These are phyloP conservation scores for Pantherophis vulpinus DNA, from an alignment of 2,797 vertebrate genomes.

Conservation along the genomic window DNA sequence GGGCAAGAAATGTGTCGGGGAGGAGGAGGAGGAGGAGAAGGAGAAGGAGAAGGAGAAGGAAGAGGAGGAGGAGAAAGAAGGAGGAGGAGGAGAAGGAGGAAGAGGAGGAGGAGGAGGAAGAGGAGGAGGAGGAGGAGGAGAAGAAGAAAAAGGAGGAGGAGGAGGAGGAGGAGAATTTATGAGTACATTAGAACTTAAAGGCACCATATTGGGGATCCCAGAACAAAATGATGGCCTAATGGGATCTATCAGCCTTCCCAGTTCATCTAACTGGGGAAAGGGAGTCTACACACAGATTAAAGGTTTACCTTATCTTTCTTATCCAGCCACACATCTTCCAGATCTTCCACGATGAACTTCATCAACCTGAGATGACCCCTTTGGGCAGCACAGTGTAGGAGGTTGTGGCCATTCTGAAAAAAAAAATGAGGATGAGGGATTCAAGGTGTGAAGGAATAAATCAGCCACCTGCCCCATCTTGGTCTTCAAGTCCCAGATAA, in stretches of 20 bases:
- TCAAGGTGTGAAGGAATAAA: not conserved
- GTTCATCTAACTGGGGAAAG: not conserved
- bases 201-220: not conserved
- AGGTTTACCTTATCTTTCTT: conserved; percentile 77
- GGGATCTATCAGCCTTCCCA: not conserved
- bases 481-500: not conserved
- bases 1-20: not conserved
- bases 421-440: not conserved
- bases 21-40: too few relatives aligned
- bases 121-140: too few relatives aligned
- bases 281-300: not conserved
- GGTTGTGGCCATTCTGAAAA: conserved; percentile 77
- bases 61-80: too few relatives aligned
- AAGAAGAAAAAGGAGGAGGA: too few relatives aligned
- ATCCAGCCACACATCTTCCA: conserved; percentile 82
- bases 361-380: conserved; percentile 80
- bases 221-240: not conserved
- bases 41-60: too few relatives aligned
- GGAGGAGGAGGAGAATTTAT: not conserved
- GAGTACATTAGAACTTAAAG: not conserved
- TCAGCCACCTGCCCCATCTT: not conserved
- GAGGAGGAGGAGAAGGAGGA: accelerated
- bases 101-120: accelerated
- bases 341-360: conserved; percentile 84
- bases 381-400: conserved; percentile 87